Conservation (phyloP, 2,888 invertebrate genomes). For the Cheilosia vernalis region DNA sequence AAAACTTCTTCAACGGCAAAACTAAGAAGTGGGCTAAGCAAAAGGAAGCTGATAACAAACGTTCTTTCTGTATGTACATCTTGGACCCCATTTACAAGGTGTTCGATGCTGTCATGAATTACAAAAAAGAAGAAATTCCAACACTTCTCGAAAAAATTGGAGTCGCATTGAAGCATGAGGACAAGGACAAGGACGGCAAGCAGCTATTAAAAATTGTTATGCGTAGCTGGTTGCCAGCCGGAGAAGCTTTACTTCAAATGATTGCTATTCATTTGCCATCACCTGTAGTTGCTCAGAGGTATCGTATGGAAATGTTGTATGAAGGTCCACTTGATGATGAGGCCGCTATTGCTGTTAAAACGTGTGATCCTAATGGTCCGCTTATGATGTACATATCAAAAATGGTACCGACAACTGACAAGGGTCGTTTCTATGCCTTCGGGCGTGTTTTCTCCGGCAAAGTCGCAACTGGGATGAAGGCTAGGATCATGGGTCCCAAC, state of each 20-base stretch:
- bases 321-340: conserved; percentile 99
- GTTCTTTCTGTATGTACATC: conserved; percentile 99
- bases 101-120: conserved; percentile 92
- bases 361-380: conserved; percentile 97
- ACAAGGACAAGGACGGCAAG: conserved; percentile 98
- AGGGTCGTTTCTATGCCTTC: conserved; percentile 99
- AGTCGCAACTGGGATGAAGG: conserved; percentile 94
- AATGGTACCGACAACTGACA: conserved; percentile 99
- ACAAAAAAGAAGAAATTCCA: conserved; percentile 97
- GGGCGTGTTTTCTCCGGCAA: conserved; percentile 99
- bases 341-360: conserved; percentile 95
- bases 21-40: conserved; percentile 99
- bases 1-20: conserved; percentile 98
- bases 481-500: conserved; percentile 99
- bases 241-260: conserved; percentile 99
- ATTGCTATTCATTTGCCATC: conserved; percentile 99
- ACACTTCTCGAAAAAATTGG: conserved; percentile 94
- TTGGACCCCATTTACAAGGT: conserved; percentile 99
- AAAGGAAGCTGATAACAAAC: conserved; percentile 95
- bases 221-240: conserved; percentile 99
- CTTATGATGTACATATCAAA: conserved; percentile 99
- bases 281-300: conserved; percentile 99
- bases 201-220: conserved; percentile 98
- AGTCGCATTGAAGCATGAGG: conserved; percentile 96
- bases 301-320: conserved; percentile 99